Evolutionary conservation across 2,797 vertebrate genomes (phyloP).

Genomic region (Urocyon cinereoargenteus): DNA sequence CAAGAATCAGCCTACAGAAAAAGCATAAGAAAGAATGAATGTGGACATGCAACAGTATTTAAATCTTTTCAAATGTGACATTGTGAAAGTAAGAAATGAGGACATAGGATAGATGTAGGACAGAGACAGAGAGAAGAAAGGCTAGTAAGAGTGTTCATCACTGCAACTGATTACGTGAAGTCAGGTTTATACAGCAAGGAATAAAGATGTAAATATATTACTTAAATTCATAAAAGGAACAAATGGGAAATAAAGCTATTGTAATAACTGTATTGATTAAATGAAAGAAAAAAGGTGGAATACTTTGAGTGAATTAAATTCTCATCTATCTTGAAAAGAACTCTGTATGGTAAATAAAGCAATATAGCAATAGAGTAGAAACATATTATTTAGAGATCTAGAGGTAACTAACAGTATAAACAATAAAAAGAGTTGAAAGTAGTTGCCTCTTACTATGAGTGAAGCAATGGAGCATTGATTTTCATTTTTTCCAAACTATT

Average conservation of each 20-base stretch:
- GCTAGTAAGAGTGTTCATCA: not conserved
- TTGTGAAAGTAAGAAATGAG: not conserved
- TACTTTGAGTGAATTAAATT: not conserved
- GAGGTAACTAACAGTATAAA: not conserved
- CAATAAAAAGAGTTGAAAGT: not conserved
- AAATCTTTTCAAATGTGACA: not conserved
- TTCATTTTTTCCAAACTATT: not conserved
- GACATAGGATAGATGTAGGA: not conserved
- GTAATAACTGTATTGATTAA: not conserved
- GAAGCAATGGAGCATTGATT: not conserved
- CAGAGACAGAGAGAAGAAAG: not conserved
- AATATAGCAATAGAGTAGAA: not conserved
- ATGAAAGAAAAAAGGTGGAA: not conserved
- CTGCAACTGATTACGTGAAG: not conserved
- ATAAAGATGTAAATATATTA: not conserved
- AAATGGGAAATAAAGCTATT: not conserved
- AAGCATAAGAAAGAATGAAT: not conserved
- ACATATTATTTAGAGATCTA: not conserved
- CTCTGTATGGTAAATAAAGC: not conserved
- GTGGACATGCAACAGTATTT: not conserved
- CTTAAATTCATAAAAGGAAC: not conserved
- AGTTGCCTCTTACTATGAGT: not conserved
- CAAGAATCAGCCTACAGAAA: not conserved
- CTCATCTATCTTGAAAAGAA: not conserved
- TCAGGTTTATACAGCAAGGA: not conserved